Base-by-base conservation (phyloP, 1,140 invertebrate genomes). In the Sipha flava region DNA sequence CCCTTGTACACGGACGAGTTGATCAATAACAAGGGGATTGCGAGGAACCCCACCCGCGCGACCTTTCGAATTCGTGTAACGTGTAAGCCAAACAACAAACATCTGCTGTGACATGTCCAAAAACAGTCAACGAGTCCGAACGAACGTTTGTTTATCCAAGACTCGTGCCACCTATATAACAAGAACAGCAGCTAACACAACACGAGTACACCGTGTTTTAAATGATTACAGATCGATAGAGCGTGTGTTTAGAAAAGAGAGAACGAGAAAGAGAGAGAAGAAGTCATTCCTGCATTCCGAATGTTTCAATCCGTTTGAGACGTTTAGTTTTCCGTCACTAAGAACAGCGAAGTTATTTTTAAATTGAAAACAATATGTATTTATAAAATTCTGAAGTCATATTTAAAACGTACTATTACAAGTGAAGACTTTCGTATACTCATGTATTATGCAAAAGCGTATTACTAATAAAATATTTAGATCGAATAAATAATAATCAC, bases 111-210 rank as follows among this genome's bases (percentile, higher is more conserved):
- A 73, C 70, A 54, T 23, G 29, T 77, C 34, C 52, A 57, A 77
- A 77, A 77, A 77, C 73, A 57, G 21, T 37, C 34, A 23, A 70
- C 66, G 21, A 10, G 10, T 21, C 18, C 12, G 23, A 52, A 54
- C 23, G 23, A n/a, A 23, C 40, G 52, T 77, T 77, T 77, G 73
- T 77, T 77, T 59, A 40, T 59, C 45, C 26, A 10, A 21, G 72
- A 21, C 49, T 59, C 73, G 73, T 77, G 73, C 73, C 73, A 43
- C 34, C 52, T 26, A 26, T n/a, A n/a, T n/a, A n/a, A n/a, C 26
- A 23, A 73, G 34, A 40, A 57, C 73, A 23, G 31, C 73, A 77
- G 73, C 73, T 77, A 77, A 77, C 52, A 77, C n/a, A 77, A 77
- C 73, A 77, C 29, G 18, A 26, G 37, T 40, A 12, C n/a, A 0